phyloP scores from a whole-genome alignment of 2,113 vertebrate genomes.

The Anser brachyrhynchus region DNA sequence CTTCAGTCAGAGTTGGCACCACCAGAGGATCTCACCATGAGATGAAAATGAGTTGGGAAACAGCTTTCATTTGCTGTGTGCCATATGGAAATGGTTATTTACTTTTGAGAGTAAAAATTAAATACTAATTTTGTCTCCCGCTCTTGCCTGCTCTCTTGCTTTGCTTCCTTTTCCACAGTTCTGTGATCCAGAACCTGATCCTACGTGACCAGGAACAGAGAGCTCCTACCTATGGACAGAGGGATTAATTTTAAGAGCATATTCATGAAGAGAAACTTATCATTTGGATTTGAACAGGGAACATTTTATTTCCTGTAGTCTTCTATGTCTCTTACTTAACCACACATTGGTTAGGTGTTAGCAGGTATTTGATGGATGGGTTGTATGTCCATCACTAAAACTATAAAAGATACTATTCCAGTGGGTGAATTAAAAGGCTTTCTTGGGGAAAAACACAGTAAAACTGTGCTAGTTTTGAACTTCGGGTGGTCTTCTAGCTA shows the following conservation, averaged over 20 bases:
- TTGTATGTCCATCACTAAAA: neutral
- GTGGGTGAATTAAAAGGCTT: neutral
- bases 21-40: neutral
- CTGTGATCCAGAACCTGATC: neutral
- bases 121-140: slow-evolving; percentile 13
- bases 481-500: neutral
- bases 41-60: slow-evolving; percentile 17
- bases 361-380: neutral
- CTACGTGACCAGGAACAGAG: neutral
- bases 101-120: neutral
- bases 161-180: slow-evolving; percentile 7
- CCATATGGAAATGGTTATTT: slow-evolving; percentile 12
- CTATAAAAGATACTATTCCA: neutral
- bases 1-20: neutral
- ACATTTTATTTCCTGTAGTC: neutral
- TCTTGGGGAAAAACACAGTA: neutral
- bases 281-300: neutral
- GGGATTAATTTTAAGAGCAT: neutral
- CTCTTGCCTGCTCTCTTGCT: slow-evolving; percentile 5
- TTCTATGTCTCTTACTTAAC: neutral
- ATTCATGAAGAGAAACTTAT: neutral
- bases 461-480: neutral
- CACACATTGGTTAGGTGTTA: neutral
- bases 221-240: neutral
- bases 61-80: neutral